Base-by-base conservation (phyloP, 2,113 vertebrate genomes). In the Picathartes gymnocephalus region DNA sequence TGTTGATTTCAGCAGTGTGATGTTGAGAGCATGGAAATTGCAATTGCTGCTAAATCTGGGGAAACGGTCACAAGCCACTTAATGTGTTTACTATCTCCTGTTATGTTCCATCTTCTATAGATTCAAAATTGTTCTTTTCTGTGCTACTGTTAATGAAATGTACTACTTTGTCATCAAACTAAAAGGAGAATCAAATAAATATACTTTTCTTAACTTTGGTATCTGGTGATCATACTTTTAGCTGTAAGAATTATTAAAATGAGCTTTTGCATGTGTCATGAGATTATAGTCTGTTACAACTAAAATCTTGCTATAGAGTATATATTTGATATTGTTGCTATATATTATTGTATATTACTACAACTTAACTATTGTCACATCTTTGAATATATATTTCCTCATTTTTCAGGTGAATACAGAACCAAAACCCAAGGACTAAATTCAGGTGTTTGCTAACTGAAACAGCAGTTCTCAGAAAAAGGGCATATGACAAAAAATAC, bases 171-270 rank as follows among this genome's bases (percentile, higher is more conserved):
- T 79, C 60, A 77, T 82, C 56, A 39, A 48, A 66, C 25, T 64
- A 64, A 79, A 92, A 68, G 80, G 48, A 91, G 37, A 94, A 51
- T 80, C 31, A 83, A 97, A 96, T 96, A 97, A 96, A 97, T 54
- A 53, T 3, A 69, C 60, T 92, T 96, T 96, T 94, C 76, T 45
- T 86, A 96, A 66, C 30, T 64, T 79, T 58, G 66, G 66, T 82
- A 79, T 86, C 79, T 82, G 68, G 21, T 71, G 44, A 81, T 83
- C 6, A 1, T 94, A 37, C 70, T 93, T 94, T 72, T 53, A 66
- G 33, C 53, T 81, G 15, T 84, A 78, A 53, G 47, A 71, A 64
- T 64, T 64, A 68, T 5, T 86, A 66, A 58, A 27, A 50, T 54
- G 25, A 62, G 22, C 14, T 82, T 47, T 88, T 82, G 16, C 4